Percentiles rank a stretch among this genome's conserved stretches.
These are phyloP conservation scores for Chloroceryle inda DNA, from an alignment of 2,797 vertebrate species.

Conservation along the genomic window DNA sequence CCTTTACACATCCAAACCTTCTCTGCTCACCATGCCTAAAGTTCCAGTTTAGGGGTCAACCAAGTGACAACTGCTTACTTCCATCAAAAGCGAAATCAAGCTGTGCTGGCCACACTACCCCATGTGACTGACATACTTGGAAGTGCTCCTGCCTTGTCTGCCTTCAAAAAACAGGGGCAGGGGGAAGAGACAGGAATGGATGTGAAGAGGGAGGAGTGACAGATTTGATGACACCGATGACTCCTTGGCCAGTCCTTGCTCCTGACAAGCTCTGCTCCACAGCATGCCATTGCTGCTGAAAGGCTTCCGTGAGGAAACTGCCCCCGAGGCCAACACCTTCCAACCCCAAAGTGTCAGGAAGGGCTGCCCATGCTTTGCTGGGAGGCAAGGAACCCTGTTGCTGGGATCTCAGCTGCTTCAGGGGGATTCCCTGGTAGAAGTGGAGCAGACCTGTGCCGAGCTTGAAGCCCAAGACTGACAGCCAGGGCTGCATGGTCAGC, in stretches of 20 bases:
- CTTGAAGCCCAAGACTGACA: background rate
- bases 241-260: background rate
- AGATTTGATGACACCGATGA: background rate
- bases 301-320: background rate
- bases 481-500: accelerated
- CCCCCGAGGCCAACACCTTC: accelerated
- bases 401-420: background rate
- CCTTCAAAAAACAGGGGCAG: background rate
- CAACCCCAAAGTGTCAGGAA: background rate
- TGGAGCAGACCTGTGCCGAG: background rate
- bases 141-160: accelerated
- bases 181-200: accelerated
- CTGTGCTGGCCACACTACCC: background rate
- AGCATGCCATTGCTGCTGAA: accelerated
- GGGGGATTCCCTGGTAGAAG: background rate
- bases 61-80: background rate
- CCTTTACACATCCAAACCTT: background rate
- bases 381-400: background rate
- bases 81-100: background rate
- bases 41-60: background rate
- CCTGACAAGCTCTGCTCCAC: background rate
- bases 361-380: accelerated
- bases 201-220: background rate
- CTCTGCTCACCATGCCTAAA: background rate
- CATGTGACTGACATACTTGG: background rate